Evolutionary conservation across 2,888 invertebrate species (phyloP), one percentile per base, ranked within the genome.

Genomic region (Calephelis perditalis): DNA sequence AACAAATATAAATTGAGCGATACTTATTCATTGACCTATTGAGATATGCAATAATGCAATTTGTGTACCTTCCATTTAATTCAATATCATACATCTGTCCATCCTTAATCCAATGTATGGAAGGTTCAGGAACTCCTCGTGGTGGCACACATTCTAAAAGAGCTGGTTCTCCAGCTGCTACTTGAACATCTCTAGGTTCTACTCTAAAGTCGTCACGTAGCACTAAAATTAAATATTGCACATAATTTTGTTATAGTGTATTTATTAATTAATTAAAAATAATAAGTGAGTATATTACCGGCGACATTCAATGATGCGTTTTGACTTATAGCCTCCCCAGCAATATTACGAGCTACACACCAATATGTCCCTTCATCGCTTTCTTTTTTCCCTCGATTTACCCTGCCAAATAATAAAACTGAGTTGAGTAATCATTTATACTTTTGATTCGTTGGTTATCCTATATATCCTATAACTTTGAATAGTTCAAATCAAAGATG

Each of bases 291-390:
- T 62, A n/a, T 47, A 58, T 84, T 88, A 98, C 98, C 96, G 86
- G 98, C 98, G 75, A 98, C 97, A 90, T 97, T 96, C 73, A 99
- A 93, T 63, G 98, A 96, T 70, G 99, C 99, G 89, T 98, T 98
- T 73, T 96, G 93, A 84, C 98, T 98, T 77, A 94, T 93, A 66
- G 96, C 97, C 72, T 94, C 95, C 70, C 99, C 99, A 60, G 95
- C 96, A 68, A 94, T 92, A 88, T 99, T 99, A 79, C 94, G 94
- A 66, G 98, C 99, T 71, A 97, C 96, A 89, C 99, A 99, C 96
- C 98, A 98, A 86, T 99, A 99, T 65, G 97, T 94, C 47, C 99
- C 99, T 68, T 97, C 96, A 79, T 97, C 97, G 77, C 97, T 96
- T 78, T 97, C 97, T 87, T 97, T 97, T 88, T 98, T 98, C 81